These are phyloP conservation scores for Heteronetta atricapilla DNA, from an alignment of 2,113 vertebrate genomes.

Conservation along the genomic window DNA sequence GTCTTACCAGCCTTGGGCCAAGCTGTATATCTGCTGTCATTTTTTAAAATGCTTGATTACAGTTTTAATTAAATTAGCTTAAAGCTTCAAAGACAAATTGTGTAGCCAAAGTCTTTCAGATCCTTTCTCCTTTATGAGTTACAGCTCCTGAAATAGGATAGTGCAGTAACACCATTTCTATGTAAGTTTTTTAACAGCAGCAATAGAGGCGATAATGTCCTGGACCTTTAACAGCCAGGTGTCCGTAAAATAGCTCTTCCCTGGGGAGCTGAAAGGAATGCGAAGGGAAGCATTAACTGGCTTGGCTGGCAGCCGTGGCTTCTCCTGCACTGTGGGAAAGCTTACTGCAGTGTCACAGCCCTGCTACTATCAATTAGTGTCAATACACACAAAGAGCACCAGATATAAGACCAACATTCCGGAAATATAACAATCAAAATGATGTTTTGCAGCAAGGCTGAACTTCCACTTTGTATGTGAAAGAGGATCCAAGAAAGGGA, in stretches of 20 bases:
- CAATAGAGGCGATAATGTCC: neutral
- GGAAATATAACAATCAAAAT: constrained; percentile 46
- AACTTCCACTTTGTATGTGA: constrained; percentile 40
- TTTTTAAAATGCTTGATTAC: neutral
- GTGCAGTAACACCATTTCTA: neutral
- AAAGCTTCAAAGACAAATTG: constrained; percentile 4
- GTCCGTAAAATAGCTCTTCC: constrained; percentile 33
- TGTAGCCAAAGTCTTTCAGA: neutral
- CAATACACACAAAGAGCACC: constrained; percentile 56
- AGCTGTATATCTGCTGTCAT: neutral
- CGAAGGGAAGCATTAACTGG: constrained; percentile 46
- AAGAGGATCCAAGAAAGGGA: constrained; percentile 24
- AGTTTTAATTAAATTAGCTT: constrained; percentile 34
- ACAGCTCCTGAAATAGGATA: neutral
- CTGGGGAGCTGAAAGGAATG: constrained; percentile 58
- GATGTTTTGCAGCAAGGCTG: constrained; percentile 2
- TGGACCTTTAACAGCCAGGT: constrained; percentile 58
- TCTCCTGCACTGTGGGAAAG: constrained; percentile 62
- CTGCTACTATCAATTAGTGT: constrained; percentile 67
- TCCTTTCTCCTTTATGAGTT: neutral
- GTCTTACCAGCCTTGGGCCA: neutral
- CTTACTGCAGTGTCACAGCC: constrained; percentile 64
- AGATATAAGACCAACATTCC: constrained; percentile 34
- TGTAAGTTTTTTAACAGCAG: constrained; percentile 17
- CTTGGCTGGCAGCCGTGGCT: constrained; percentile 64